These are phyloP conservation scores for roundworm (Caenorhabditis elegans) DNA, from an alignment of 1,140 invertebrate species.

Conservation along the genomic window DNA sequence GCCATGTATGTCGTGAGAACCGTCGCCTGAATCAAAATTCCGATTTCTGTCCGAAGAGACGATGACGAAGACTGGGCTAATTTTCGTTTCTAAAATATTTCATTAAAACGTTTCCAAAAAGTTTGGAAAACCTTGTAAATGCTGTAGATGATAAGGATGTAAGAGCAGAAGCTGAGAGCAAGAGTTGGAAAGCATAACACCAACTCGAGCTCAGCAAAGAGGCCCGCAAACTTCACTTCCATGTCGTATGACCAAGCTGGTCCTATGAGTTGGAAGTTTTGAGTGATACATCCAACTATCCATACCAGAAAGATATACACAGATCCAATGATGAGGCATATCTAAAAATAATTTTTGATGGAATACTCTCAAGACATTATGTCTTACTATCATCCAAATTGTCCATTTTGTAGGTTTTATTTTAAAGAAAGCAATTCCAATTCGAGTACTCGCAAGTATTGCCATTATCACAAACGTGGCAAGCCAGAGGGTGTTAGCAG, in stretches of 20 bases:
- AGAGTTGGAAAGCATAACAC: background rate
- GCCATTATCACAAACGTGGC: background rate
- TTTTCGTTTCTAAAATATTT: background rate
- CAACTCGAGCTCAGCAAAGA: background rate
- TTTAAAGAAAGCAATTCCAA: background rate
- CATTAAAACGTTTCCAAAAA: background rate
- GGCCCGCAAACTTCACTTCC: background rate
- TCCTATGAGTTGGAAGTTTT: background rate
- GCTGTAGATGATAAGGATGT: background rate
- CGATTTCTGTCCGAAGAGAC: background rate
- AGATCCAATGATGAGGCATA: background rate
- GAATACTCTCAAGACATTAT: too few relatives aligned
- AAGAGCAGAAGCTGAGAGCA: background rate
- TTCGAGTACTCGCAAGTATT: background rate
- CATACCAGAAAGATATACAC: background rate
- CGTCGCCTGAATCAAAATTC: background rate
- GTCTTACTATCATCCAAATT: background rate
- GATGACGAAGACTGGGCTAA: background rate
- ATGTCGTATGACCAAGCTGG: background rate
- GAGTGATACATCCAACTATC: background rate
- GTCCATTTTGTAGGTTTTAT: background rate
- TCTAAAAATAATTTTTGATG: background rate
- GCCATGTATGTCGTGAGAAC: slow-evolving; percentile 21
- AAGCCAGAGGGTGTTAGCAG: background rate
- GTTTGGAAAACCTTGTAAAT: background rate